These are phyloP conservation scores for Ecdyonurus torrentis DNA, from an alignment of 2,888 invertebrate genomes.

Conservation along the genomic window DNA sequence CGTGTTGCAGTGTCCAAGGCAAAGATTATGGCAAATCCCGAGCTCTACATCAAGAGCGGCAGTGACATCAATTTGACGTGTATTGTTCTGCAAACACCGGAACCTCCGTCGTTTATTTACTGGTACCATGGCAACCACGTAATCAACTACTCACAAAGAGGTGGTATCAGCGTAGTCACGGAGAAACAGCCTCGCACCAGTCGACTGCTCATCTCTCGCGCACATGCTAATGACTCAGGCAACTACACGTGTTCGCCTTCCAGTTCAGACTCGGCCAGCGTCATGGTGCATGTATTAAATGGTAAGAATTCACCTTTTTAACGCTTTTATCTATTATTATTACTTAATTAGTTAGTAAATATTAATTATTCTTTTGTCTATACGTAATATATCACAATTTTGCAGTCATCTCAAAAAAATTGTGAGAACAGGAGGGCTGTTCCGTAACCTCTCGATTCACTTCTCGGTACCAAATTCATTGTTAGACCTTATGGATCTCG, in stretches of 20 bases:
- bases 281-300: slow-evolving; percentile 68
- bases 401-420: no score
- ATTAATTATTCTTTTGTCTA: no score
- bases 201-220: slow-evolving; percentile 37
- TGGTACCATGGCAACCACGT: slow-evolving; percentile 39
- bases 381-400: no score
- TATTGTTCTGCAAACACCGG: slow-evolving; percentile 65
- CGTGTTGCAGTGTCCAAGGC: slow-evolving; percentile 60
- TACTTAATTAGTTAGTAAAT: no score
- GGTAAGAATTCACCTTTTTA: no score
- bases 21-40: slow-evolving; percentile 69
- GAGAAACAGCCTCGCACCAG: slow-evolving; percentile 34
- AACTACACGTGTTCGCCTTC: slow-evolving; percentile 37
- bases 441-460: no score
- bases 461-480: no score
- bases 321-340: no score
- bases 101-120: slow-evolving; percentile 57
- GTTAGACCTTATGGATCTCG: no score
- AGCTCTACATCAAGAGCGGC: slow-evolving; percentile 74
- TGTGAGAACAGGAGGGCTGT: no score
- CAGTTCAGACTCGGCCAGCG: slow-evolving; percentile 56
- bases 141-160: slow-evolving; percentile 38
- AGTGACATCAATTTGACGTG: slow-evolving; percentile 86
- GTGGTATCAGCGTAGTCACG: slow-evolving; percentile 35
- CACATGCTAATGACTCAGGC: slow-evolving; percentile 41